Conservation (phyloP, 2,888 invertebrate genomes). For the Celastrina argiolus region DNA sequence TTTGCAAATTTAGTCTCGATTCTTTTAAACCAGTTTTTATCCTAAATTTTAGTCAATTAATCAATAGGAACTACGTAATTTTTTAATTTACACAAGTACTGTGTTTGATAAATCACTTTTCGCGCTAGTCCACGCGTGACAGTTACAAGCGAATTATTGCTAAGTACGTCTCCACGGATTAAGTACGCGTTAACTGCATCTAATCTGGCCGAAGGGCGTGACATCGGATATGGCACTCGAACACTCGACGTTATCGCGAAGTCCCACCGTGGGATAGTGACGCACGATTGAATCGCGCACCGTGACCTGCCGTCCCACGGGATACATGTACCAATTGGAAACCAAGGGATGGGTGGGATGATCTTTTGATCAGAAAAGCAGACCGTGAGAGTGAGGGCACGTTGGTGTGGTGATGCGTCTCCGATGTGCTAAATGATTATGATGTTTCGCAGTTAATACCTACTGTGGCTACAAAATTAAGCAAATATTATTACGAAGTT, state of each 20-base stretch:
- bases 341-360: constrained; percentile 33
- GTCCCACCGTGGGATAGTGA: constrained; percentile 49
- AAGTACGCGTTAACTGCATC: constrained; percentile 30
- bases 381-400: background rate
- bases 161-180: constrained; percentile 21
- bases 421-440: background rate
- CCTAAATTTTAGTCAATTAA: too few species aligned
- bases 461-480: too few species aligned
- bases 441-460: background rate
- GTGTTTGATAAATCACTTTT: background rate
- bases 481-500: too few species aligned
- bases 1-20: too few species aligned
- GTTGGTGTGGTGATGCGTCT: background rate
- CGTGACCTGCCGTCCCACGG: constrained; percentile 51
- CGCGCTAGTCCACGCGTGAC: background rate
- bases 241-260: constrained; percentile 40
- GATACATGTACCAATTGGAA: constrained; percentile 37
- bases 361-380: background rate
- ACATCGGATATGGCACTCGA: constrained; percentile 55
- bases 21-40: too few species aligned
- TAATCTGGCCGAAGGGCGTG: constrained; percentile 48
- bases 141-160: constrained; percentile 20
- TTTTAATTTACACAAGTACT: background rate
- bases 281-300: constrained; percentile 52
- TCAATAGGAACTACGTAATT: too few species aligned